phyloP scores from a whole-genome alignment of 2,888 invertebrate genomes.

The Cantharis rufa region DNA sequence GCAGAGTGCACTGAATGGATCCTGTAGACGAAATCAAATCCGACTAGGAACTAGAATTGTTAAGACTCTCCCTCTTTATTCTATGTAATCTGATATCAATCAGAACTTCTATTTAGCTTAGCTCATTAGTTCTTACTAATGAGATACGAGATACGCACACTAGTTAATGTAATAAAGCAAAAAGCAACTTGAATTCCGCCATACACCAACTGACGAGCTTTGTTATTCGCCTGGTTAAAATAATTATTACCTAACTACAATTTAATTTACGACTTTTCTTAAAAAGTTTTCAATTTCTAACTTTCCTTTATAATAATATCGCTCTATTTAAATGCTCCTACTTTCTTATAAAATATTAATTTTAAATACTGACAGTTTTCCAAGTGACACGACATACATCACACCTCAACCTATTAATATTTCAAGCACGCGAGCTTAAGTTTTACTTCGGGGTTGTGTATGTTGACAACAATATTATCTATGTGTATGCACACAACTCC shows the following conservation, averaged over 20 bases:
- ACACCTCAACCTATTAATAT: not conserved
- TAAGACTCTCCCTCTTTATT: constrained; percentile 43
- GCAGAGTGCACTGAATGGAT: constrained; percentile 42
- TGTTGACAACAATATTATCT: not conserved
- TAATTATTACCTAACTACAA: constrained; percentile 9
- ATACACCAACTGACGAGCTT: constrained; percentile 8
- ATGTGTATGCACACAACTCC: not conserved
- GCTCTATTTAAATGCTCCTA: not conserved
- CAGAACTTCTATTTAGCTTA: constrained; percentile 34
- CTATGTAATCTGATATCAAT: constrained; percentile 40
- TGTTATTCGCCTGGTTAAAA: constrained; percentile 20
- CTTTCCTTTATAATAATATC: not conserved
- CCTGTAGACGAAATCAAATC: constrained; percentile 45
- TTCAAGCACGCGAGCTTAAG: not conserved
- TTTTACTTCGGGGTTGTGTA: not conserved
- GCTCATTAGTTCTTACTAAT: constrained; percentile 35
- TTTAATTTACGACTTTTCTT: not conserved
- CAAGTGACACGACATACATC: not conserved
- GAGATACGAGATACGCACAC: constrained; percentile 27
- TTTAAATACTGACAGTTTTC: not conserved
- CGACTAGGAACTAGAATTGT: constrained; percentile 49
- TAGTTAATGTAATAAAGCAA: constrained; percentile 22
- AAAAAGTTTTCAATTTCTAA: not conserved
- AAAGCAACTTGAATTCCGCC: constrained; percentile 11
- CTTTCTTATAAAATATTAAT: not conserved